Conservation (phyloP, 2,797 vertebrate genomes). For the Myripristis jacobus region DNA sequence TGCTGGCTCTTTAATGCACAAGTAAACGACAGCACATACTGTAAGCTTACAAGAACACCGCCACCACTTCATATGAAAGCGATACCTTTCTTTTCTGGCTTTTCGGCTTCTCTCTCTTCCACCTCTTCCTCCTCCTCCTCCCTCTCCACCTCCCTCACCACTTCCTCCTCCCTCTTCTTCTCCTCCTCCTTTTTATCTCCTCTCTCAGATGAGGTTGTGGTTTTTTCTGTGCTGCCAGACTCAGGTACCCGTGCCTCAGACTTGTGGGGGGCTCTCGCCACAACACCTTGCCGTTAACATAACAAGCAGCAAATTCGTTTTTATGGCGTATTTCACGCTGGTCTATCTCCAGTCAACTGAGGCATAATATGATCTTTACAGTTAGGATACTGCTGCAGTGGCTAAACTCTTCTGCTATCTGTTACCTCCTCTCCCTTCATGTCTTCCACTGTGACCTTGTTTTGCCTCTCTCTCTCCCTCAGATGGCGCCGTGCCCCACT, state of each 20-base stretch:
- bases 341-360: slow-evolving; percentile 29
- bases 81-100: slow-evolving; percentile 40
- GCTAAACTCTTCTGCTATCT: slow-evolving; percentile 68
- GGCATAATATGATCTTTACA: slow-evolving; percentile 50
- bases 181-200: slow-evolving; percentile 17
- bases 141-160: slow-evolving; percentile 33
- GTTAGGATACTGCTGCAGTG: slow-evolving; percentile 52
- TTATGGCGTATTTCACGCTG: slow-evolving; percentile 29
- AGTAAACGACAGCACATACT: not conserved
- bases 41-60: not conserved
- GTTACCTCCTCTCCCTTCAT: slow-evolving; percentile 41
- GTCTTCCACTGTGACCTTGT: slow-evolving; percentile 54
- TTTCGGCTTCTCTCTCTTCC: slow-evolving; percentile 27
- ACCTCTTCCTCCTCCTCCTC: slow-evolving; percentile 26
- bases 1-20: slow-evolving; percentile 2
- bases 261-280: slow-evolving; percentile 40
- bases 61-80: not conserved
- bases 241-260: slow-evolving; percentile 27
- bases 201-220: slow-evolving; percentile 27
- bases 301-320: slow-evolving; percentile 34
- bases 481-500: slow-evolving; percentile 57
- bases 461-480: slow-evolving; percentile 53
- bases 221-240: slow-evolving; percentile 20
- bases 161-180: slow-evolving; percentile 4
- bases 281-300: slow-evolving; percentile 22